These are phyloP conservation scores for Noturus placidus DNA, from an alignment of 2,113 vertebrate species.

Conservation along the genomic window DNA sequence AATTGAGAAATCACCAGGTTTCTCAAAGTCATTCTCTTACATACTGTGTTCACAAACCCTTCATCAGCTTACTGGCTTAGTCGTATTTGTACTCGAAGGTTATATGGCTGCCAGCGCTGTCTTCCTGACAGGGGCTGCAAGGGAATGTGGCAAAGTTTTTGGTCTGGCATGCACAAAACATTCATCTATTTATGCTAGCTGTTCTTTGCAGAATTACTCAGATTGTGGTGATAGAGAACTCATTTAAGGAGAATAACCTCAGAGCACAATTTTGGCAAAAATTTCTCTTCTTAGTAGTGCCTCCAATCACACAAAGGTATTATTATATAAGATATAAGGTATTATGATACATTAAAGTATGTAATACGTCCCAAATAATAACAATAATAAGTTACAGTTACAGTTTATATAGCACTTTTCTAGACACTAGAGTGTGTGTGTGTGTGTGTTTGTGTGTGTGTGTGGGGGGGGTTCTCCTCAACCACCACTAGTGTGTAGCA, in stretches of 20 bases:
- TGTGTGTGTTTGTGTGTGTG: no score
- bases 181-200: constrained; percentile 66
- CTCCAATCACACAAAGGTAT: neutral
- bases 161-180: constrained; percentile 57
- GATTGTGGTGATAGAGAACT: constrained; percentile 39
- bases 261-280: constrained; percentile 24
- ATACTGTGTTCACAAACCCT: constrained; percentile 75
- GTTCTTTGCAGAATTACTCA: constrained; percentile 64
- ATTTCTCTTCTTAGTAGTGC: neutral
- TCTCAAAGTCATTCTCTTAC: constrained; percentile 76
- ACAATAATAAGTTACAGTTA: no score
- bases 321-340: neutral
- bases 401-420: no score
- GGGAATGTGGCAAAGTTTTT: constrained; percentile 64
- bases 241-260: constrained; percentile 58
- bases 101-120: constrained; percentile 69
- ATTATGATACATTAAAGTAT: neutral
- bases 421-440: no score
- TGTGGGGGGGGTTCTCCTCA: no score
- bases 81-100: constrained; percentile 78
- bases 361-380: neutral
- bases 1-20: constrained; percentile 78
- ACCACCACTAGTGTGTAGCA: no score
- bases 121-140: constrained; percentile 61
- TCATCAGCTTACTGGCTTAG: constrained; percentile 78